Evolutionary conservation across 1,140 invertebrate genomes (phyloP).

Genomic region (Micrasema longulum): DNA sequence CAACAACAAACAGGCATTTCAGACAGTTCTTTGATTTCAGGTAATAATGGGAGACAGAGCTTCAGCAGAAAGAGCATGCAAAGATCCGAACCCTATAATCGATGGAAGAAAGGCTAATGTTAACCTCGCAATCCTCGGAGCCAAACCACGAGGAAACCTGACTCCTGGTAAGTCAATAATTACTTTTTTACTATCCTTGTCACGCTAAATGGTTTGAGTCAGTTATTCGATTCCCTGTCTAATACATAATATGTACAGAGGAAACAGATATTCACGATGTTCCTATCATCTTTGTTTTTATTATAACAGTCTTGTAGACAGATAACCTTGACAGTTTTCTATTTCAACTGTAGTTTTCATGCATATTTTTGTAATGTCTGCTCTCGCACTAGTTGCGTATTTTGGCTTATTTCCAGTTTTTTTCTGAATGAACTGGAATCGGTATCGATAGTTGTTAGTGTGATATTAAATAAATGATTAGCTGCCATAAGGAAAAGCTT

Average conservation of each 20-base stretch:
- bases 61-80: conserved; percentile 94
- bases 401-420: conserved; percentile 31
- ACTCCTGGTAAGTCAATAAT: conserved; percentile 78
- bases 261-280: too few relatives aligned
- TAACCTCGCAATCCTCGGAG: conserved; percentile 96
- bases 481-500: too few relatives aligned
- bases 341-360: not conserved
- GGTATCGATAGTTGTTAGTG: too few relatives aligned
- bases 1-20: too few relatives aligned
- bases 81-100: conserved; percentile 98
- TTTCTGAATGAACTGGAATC: conserved; percentile 11
- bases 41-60: conserved; percentile 96
- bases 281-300: too few relatives aligned
- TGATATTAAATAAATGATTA: too few relatives aligned
- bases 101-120: conserved; percentile 99
- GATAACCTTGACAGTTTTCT: too few relatives aligned
- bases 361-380: not conserved
- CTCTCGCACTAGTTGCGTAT: not conserved
- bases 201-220: too few relatives aligned
- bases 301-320: too few relatives aligned
- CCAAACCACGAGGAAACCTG: conserved; percentile 91
- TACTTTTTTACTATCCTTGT: too few relatives aligned
- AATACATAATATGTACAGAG: too few relatives aligned
- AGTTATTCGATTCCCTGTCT: too few relatives aligned
- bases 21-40: conserved; percentile 68